phyloP scores from a whole-genome alignment of 2,113 vertebrate species.

The Eptatretus burgeri region DNA sequence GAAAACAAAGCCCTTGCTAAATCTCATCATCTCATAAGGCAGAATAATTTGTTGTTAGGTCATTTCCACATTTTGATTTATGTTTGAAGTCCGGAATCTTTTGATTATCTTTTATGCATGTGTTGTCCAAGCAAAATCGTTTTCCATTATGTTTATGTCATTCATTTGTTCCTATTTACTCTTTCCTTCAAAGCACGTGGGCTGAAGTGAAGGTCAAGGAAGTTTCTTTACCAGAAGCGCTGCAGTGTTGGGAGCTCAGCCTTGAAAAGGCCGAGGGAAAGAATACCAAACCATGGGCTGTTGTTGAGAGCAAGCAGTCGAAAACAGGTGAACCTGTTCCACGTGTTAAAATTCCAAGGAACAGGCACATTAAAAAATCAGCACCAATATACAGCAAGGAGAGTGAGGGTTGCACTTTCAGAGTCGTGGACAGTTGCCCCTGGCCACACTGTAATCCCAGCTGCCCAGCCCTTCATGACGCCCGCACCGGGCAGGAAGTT shows the following conservation, averaged over 20 bases:
- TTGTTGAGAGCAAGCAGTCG: conserved; percentile 11
- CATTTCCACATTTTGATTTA: too few relatives aligned
- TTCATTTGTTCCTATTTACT: background rate
- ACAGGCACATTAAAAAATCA: too few relatives aligned
- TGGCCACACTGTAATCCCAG: conserved; percentile 40
- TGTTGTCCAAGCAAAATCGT: conserved; percentile 11
- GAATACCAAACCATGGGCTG: background rate
- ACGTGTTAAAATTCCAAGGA: background rate
- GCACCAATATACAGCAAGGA: background rate
- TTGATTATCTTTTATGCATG: background rate
- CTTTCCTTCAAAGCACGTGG: conserved; percentile 22
- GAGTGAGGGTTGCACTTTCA: conserved; percentile 20
- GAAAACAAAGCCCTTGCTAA: too few relatives aligned
- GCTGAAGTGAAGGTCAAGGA: conserved; percentile 28
- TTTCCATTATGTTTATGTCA: conserved; percentile 16
- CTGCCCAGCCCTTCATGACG: conserved; percentile 27
- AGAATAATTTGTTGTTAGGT: too few relatives aligned
- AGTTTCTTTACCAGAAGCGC: conserved; percentile 22
- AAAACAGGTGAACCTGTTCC: background rate
- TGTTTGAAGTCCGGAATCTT: too few relatives aligned
- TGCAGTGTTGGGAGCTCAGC: conserved; percentile 38
- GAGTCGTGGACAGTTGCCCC: conserved; percentile 30
- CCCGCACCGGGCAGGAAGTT: conserved; percentile 25
- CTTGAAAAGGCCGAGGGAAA: conserved; percentile 21
- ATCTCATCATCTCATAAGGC: too few relatives aligned